Evolutionary conservation across 30 jellyfish, hydroid and myxozoan genomes (phyloP).

Genomic region (Aurelia sp.): DNA sequence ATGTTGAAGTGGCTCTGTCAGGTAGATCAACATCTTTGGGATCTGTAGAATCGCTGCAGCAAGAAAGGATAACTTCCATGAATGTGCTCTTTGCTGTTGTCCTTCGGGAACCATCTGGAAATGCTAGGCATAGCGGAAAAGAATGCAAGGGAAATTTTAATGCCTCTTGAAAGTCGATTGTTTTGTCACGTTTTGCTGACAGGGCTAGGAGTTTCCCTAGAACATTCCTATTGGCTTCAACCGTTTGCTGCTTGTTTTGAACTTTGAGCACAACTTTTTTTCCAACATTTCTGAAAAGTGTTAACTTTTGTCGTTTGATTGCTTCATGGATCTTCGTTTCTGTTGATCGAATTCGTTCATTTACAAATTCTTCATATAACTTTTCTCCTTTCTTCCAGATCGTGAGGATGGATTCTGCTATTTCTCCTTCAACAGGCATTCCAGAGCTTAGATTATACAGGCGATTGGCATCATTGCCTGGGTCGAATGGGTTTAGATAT

Average conservation of each 20-base stretch:
- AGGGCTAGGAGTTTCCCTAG: constrained; percentile 56
- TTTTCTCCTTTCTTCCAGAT: constrained; percentile 40
- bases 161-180: constrained; percentile 55
- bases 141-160: constrained; percentile 28
- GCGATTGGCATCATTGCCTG: constrained; percentile 25
- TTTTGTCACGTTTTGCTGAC: constrained; percentile 46
- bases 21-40: constrained; percentile 21
- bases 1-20: constrained; percentile 36
- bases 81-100: constrained; percentile 48
- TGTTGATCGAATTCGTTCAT: background rate
- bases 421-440: constrained; percentile 41
- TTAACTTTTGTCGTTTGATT: constrained; percentile 29
- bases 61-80: constrained; percentile 47
- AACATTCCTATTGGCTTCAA: constrained; percentile 48
- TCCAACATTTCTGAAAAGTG: constrained; percentile 31
- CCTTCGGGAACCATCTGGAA: constrained; percentile 63
- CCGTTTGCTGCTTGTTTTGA: constrained; percentile 9
- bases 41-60: constrained; percentile 11
- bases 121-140: constrained; percentile 35
- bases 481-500: constrained; percentile 38
- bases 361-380: constrained; percentile 26
- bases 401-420: constrained; percentile 34
- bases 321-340: constrained; percentile 46
- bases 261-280: constrained; percentile 28
- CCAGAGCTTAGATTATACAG: constrained; percentile 60